Evolutionary conservation across 2,888 invertebrate genomes (phyloP).

Genomic region (Luperina nickerlii): DNA sequence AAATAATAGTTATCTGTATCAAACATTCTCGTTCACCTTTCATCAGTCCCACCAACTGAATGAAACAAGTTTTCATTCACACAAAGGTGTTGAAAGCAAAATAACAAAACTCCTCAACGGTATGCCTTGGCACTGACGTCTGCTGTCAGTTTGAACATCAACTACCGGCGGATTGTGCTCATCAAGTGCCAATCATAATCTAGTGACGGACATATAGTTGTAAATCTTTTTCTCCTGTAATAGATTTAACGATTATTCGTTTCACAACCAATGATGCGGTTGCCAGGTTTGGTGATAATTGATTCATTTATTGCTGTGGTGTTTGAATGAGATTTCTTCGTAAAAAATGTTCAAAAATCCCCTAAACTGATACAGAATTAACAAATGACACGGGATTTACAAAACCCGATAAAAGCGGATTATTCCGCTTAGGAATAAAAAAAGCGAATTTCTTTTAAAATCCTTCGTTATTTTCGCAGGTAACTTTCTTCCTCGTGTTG

Average conservation of each 20-base stretch:
- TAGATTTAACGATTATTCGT: conserved; percentile 25
- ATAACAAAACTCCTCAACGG: conserved; percentile 7
- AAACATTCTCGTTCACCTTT: conserved; percentile 1
- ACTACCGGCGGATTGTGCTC: conserved; percentile 25
- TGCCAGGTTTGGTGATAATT: background rate
- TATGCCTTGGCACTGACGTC: conserved; percentile 19
- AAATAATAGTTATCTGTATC: too few species aligned
- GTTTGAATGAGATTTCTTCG: background rate
- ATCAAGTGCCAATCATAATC: conserved; percentile 38
- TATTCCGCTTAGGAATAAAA: background rate
- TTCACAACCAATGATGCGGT: background rate
- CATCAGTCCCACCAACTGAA: conserved; percentile 6
- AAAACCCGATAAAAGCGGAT: background rate
- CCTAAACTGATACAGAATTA: background rate
- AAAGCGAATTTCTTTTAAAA: background rate
- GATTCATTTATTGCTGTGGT: background rate
- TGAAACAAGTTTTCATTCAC: conserved; percentile 31
- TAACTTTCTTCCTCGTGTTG: background rate
- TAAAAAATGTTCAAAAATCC: background rate
- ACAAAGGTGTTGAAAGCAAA: conserved; percentile 7
- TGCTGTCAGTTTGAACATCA: conserved; percentile 19
- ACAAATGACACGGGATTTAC: background rate
- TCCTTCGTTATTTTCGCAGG: too few species aligned
- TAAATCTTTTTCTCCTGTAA: background rate
- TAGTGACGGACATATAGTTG: background rate